Base-by-base conservation (phyloP, 92 coral and sea anemone genomes). In the Zoanthus sociatus region DNA sequence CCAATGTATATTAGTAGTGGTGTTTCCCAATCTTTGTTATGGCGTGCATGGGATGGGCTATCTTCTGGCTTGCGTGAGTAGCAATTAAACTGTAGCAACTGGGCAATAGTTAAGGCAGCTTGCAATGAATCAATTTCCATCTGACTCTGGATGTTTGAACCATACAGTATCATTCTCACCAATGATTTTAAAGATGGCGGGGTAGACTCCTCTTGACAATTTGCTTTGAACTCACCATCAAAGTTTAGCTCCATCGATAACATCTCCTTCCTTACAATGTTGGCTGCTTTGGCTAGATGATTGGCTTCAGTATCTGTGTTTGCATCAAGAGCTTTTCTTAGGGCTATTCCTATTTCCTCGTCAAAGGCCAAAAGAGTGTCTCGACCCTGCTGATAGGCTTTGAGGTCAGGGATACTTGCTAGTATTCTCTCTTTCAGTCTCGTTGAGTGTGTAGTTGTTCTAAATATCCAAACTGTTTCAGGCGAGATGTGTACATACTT, bases 111-210 rank as follows among this genome's bases (percentile, higher is more conserved):
- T 67, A 84, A 91, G 20, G 77, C 78, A 55, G 90, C 85, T 86
- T 93, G 94, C 32, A 76, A 21, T 83, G 58, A 78, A 54, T 78
- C 86, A 15, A 15, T 5, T 61, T 61, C 68, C 7, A 78, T 71
- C 79, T 90, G 95, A 53, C 60, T 79, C 73, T 88, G 73, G 78
- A 90, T 90, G 84, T 79, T 88, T n/a, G 90, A 92, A 10, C 93
- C 95, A 88, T 93, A 74, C 33, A 93, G 82, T 73, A 93, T 90
- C 89, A 90, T 88, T 17, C 86, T 90, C 13, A 90, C 89, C 48
- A 90, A 60, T 68, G 92, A 68, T 75, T 87, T 44, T 51, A 93
- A 92, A 30, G 90, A 88, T 30, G 73, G 48, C 46, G 92, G 93
- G 55, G 89, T 87, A 50, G 94, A 86, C 32, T 89, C 75, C 13